Evolutionary conservation across 23 tunicate species (phyloP), one percentile per base, ranked within the genome.

Genomic region (Halocynthia roretzi): DNA sequence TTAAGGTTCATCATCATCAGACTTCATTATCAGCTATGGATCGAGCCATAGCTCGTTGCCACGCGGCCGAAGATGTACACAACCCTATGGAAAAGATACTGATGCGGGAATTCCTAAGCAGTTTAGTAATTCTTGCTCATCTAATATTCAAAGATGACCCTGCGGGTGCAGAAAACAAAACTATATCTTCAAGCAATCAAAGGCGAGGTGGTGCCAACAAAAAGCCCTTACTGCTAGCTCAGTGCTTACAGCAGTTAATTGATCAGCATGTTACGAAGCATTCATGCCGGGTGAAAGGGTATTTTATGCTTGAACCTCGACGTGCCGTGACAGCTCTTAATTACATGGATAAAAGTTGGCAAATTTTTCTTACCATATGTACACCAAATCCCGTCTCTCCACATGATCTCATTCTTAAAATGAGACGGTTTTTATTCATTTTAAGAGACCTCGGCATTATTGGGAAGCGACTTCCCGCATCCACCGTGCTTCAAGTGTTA

Each of bases 331-430:
- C 75, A 40, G 98, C 92, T 19, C 70, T 92, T 22, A 85, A 82
- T 17, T 92, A 92, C 72, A 92, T 92, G 92, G 98, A 92, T 76
- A 77, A 90, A 14, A 76, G 87, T 61, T 92, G 92, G 98, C 91
- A 92, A 49, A 92, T 92, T 8, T 92, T 82, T 73, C 98, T 87
- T 40, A 54, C 73, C 21, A 66, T 83, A 11, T 85, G 92, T 63
- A 79, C 73, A 5, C 75, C 75, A 14, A 80, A 86, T 6, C n/a
- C 53, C 21, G 67, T 78, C 51, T 67, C 98, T 8, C 98, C 98
- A 5, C 57, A 86, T 62, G 98, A 92, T 51, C 60, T 52, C 52
- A 73, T 82, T 21, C 23, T 92, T 5, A 77, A 68, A 21, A 82
- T 92, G 88, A 23, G 98, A 20, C 85, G 83, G 54, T 86, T 92